phyloP scores from a whole-genome alignment of 2,888 invertebrate species.

The Drosophila longiperda region DNA sequence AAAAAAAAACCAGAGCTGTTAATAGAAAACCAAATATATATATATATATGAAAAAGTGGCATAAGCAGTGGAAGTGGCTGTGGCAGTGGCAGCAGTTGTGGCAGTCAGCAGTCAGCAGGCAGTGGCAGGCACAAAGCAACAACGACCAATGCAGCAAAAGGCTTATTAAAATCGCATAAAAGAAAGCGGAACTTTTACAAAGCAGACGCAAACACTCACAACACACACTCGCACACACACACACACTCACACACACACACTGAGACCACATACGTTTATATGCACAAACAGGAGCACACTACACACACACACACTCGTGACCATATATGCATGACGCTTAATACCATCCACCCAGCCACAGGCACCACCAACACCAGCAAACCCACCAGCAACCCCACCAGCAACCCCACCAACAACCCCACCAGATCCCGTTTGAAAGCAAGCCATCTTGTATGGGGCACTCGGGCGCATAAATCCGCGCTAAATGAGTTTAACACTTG shows the following conservation, averaged over 20 bases:
- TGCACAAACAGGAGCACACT: slow-evolving; percentile 31
- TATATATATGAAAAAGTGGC: slow-evolving; percentile 25
- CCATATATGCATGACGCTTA: slow-evolving; percentile 39
- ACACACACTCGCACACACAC: slow-evolving; percentile 8
- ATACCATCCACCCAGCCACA: slow-evolving; percentile 14
- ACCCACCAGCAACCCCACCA: not conserved
- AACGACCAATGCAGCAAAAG: slow-evolving; percentile 70
- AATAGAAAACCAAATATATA: slow-evolving; percentile 50
- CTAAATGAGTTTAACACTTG: slow-evolving; percentile 80
- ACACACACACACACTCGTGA: slow-evolving; percentile 26
- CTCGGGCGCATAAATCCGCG: slow-evolving; percentile 81
- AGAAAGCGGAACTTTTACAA: slow-evolving; percentile 77
- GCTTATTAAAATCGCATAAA: slow-evolving; percentile 78
- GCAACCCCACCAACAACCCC: no score
- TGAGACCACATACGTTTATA: slow-evolving; percentile 29
- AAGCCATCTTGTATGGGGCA: slow-evolving; percentile 64
- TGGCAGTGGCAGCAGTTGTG: slow-evolving; percentile 13
- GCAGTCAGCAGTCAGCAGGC: not conserved
- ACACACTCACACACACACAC: slow-evolving; percentile 10
- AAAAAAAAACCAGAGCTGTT: slow-evolving; percentile 60
- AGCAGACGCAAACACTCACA: slow-evolving; percentile 53
- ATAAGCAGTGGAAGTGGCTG: slow-evolving; percentile 9
- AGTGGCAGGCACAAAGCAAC: slow-evolving; percentile 59
- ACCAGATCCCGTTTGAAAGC: not conserved
- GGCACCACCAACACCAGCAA: not conserved